Percentiles rank a stretch among this genome's conserved stretches.
Evolutionary conservation across 1,140 invertebrate species (phyloP).

Genomic region (Sinella curviseta): DNA sequence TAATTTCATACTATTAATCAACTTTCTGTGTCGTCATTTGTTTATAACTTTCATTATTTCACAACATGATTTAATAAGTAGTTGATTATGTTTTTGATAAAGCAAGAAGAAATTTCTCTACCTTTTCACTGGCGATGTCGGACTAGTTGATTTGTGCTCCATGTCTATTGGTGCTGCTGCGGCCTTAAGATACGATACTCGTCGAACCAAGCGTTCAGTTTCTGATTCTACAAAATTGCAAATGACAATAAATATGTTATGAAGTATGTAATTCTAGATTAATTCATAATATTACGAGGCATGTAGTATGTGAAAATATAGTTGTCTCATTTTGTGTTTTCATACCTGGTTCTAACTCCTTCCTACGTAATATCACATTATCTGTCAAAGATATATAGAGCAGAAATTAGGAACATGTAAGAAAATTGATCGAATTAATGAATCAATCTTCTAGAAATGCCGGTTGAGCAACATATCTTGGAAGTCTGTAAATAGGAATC

Average conservation of each 20-base stretch:
- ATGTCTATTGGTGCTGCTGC: constrained; percentile 60
- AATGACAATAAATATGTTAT: constrained; percentile 49
- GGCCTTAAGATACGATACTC: constrained; percentile 88
- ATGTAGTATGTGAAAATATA: too few relatives aligned
- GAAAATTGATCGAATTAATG: background rate
- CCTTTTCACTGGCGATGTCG: constrained; percentile 47
- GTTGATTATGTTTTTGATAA: background rate
- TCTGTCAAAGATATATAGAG: background rate
- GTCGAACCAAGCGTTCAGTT: constrained; percentile 77
- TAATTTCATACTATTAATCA: too few relatives aligned
- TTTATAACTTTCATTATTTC: background rate
- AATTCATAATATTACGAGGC: too few relatives aligned
- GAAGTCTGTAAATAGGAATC: too few relatives aligned
- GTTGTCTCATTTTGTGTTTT: too few relatives aligned
- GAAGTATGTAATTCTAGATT: too few relatives aligned
- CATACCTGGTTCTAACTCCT: constrained; percentile 43
- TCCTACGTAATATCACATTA: constrained; percentile 48
- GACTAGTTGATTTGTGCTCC: constrained; percentile 45
- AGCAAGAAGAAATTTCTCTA: constrained; percentile 13
- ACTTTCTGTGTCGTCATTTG: too few relatives aligned
- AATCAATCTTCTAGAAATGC: background rate
- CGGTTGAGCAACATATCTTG: too few relatives aligned
- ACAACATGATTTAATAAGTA: background rate
- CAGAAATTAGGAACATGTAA: background rate
- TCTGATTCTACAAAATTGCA: constrained; percentile 66